These are phyloP conservation scores for Carcina quercana DNA, from an alignment of 2,888 invertebrate genomes.

Conservation along the genomic window DNA sequence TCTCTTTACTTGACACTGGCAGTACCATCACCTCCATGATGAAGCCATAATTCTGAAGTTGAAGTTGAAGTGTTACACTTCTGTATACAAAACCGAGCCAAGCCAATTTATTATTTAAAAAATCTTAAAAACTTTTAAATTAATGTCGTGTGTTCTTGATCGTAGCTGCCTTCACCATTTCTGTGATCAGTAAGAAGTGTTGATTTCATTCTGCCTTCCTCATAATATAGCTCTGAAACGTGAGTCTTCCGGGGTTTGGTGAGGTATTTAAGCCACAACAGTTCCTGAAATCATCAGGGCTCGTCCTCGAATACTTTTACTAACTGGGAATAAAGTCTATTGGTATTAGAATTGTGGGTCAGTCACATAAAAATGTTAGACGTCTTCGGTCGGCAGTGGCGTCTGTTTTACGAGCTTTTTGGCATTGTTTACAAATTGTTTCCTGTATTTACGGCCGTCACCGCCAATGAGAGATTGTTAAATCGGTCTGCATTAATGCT, in stretches of 20 bases:
- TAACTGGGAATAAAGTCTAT: slow-evolving; percentile 24
- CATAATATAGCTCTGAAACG: slow-evolving; percentile 49
- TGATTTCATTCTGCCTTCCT: slow-evolving; percentile 43
- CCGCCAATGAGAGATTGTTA: slow-evolving; percentile 41
- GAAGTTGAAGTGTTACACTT: too few species aligned
- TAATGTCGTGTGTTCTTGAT: slow-evolving; percentile 34
- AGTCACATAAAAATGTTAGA: slow-evolving; percentile 31
- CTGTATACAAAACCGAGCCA: slow-evolving; percentile 64
- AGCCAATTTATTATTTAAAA: slow-evolving; percentile 71
- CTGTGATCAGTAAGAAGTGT: slow-evolving; percentile 38
- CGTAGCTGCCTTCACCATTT: slow-evolving; percentile 29
- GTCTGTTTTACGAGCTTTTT: slow-evolving; percentile 39
- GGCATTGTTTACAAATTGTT: slow-evolving; percentile 65
- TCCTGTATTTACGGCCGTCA: slow-evolving; percentile 55
- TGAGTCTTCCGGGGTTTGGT: slow-evolving; percentile 46
- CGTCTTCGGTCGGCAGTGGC: slow-evolving; percentile 23
- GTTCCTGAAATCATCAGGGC: slow-evolving; percentile 36
- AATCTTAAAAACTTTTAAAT: slow-evolving; percentile 52
- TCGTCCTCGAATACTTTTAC: slow-evolving; percentile 28
- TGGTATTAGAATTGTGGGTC: slow-evolving; percentile 26
- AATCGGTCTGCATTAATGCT: too few species aligned
- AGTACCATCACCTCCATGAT: too few species aligned
- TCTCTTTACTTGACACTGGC: too few species aligned
- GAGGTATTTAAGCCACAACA: slow-evolving; percentile 44
- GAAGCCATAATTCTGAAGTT: too few species aligned